phyloP scores from a whole-genome alignment of 2,797 vertebrate species.

The Phyllotis vaccarum region DNA sequence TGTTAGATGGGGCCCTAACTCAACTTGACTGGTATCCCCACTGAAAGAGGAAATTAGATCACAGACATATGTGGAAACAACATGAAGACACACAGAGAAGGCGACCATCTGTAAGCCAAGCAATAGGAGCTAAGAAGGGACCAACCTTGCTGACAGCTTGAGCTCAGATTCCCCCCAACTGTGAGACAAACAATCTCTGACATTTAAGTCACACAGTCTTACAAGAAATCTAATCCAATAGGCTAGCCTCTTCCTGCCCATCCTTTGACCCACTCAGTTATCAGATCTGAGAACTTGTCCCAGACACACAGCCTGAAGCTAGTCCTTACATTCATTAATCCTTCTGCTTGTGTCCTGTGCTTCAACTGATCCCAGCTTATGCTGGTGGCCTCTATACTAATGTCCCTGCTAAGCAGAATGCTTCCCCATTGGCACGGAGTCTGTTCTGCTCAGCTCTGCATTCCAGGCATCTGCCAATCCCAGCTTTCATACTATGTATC shows the following conservation, averaged over 20 bases:
- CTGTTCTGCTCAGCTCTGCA: background rate
- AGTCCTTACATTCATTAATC: background rate
- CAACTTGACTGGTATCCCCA: background rate
- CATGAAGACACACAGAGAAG: background rate
- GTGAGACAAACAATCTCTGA: background rate
- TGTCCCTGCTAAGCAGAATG: background rate
- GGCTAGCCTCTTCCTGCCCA: background rate
- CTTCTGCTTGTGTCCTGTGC: background rate
- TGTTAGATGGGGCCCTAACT: background rate
- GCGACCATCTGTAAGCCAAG: background rate
- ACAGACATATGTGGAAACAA: too few species aligned
- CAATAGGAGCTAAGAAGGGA: background rate
- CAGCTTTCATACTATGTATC: background rate
- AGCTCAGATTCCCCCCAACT: background rate
- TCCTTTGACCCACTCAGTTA: background rate
- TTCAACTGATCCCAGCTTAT: background rate
- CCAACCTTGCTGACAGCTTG: background rate
- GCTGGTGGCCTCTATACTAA: too few species aligned
- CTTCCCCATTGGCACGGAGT: background rate
- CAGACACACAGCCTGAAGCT: background rate
- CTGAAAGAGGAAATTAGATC: background rate
- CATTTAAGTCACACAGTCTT: background rate
- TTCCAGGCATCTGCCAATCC: background rate
- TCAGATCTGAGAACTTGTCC: background rate
- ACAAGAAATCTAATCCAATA: background rate